These are phyloP conservation scores for Prosopocoilus inquinatus DNA, from an alignment of 2,888 invertebrate species.

Conservation along the genomic window DNA sequence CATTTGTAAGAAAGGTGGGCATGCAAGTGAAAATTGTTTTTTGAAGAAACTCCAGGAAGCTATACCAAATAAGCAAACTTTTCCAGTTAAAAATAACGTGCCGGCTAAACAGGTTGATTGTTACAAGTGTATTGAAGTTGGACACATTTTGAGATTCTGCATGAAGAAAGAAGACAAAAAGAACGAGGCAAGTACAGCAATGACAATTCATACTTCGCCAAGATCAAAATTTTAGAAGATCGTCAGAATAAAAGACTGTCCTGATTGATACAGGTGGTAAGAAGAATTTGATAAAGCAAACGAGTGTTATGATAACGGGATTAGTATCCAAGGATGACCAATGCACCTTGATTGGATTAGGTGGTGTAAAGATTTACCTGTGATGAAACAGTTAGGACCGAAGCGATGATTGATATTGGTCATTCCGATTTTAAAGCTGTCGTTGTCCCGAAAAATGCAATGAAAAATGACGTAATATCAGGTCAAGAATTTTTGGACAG, in stretches of 20 bases:
- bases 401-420: background rate
- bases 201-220: too few species aligned
- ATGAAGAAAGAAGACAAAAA: background rate
- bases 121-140: background rate
- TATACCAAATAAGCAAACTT: background rate
- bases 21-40: slow-evolving; percentile 1
- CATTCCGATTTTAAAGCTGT: background rate
- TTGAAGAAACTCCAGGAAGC: background rate
- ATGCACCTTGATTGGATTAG: background rate
- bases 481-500: background rate
- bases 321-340: background rate
- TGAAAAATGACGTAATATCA: background rate
- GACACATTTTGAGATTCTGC: background rate
- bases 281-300: background rate
- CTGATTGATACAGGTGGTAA: background rate
- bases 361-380: background rate
- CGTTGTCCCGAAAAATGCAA: background rate
- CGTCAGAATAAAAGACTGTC: too few species aligned
- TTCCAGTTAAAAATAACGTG: too few species aligned
- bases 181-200: background rate
- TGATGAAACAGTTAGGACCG: background rate
- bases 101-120: too few species aligned
- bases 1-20: background rate
- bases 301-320: background rate
- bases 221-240: too few species aligned